Conservation (phyloP, 2,888 invertebrate genomes). For the Lymantria dispar region DNA sequence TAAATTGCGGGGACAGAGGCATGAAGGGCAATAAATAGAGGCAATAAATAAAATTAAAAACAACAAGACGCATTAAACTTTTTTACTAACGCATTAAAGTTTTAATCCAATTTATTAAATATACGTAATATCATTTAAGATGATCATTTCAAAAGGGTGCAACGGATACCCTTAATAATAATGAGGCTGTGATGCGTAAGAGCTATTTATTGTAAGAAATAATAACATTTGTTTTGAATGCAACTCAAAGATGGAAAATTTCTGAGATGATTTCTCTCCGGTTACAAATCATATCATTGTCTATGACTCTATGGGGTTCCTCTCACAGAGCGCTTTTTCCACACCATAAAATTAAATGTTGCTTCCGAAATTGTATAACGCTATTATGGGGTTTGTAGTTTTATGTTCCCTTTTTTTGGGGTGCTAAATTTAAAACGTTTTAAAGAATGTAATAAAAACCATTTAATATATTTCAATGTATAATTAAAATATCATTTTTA, state of each 20-base stretch:
- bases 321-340: slow-evolving; percentile 56
- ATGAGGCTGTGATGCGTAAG: slow-evolving; percentile 24
- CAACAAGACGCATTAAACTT: neutral
- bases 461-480: no score
- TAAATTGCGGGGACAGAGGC: no score
- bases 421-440: no score
- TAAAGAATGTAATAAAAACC: no score
- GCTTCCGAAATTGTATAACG: slow-evolving; percentile 53
- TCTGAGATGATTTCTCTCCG: slow-evolving; percentile 53
- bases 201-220: slow-evolving; percentile 32
- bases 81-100: no score
- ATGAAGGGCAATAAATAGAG: no score
- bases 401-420: slow-evolving; percentile 1
- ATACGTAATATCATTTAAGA: slow-evolving; percentile 32
- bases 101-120: slow-evolving; percentile 31
- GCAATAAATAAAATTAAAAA: no score
- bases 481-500: no score
- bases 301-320: slow-evolving; percentile 32
- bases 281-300: slow-evolving; percentile 74
- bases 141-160: slow-evolving; percentile 31
- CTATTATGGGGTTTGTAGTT: slow-evolving; percentile 46
- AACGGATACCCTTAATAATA: slow-evolving; percentile 53
- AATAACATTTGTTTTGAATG: slow-evolving; percentile 44
- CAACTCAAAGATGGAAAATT: slow-evolving; percentile 42
- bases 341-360: slow-evolving; percentile 76